A percentile compares a stretch with the other conserved stretches of the same genome.
Conservation (phyloP, 2,797 vertebrate species). For the Bufotes viridis region DNA sequence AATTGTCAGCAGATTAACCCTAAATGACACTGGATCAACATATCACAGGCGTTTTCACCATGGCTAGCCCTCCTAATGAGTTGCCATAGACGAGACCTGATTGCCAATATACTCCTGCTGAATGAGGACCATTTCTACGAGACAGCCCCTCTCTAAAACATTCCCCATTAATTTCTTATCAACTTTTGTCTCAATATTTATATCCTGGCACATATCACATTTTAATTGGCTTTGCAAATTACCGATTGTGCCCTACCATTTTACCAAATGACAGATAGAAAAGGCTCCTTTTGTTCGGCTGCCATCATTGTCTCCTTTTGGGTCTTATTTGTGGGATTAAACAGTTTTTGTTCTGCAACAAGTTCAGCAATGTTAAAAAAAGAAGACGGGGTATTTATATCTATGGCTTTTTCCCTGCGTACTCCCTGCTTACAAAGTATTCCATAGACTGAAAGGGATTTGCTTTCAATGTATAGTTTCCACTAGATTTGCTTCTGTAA, state of each 20-base stretch:
- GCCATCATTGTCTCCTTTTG: conserved; percentile 43
- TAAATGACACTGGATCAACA: conserved; percentile 13
- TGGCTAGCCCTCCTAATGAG: conserved; percentile 32
- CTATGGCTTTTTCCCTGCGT: conserved; percentile 43
- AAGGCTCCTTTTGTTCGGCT: conserved; percentile 36
- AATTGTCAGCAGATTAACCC: conserved; percentile 55
- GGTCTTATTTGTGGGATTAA: conserved; percentile 62
- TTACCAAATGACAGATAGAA: conserved; percentile 40
- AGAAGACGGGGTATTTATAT: conserved; percentile 52
- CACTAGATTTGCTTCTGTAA: conserved; percentile 56
- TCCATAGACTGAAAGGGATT: conserved; percentile 36
- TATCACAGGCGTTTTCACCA: conserved; percentile 49
- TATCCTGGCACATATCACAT: conserved; percentile 50
- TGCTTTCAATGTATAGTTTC: conserved; percentile 36
- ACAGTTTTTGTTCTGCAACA: conserved; percentile 56
- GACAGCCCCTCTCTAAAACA: neutral
- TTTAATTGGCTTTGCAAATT: conserved; percentile 60
- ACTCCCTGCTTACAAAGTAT: conserved; percentile 47
- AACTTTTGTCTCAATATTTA: conserved; percentile 51
- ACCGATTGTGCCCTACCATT: conserved; percentile 24
- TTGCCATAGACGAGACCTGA: conserved; percentile 39
- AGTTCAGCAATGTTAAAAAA: conserved; percentile 54
- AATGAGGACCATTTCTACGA: conserved; percentile 30
- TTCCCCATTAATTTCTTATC: conserved; percentile 45
- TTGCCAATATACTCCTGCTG: conserved; percentile 27